Evolutionary conservation across 2,888 invertebrate species (phyloP).

Genomic region (Coenonympha glycerion): DNA sequence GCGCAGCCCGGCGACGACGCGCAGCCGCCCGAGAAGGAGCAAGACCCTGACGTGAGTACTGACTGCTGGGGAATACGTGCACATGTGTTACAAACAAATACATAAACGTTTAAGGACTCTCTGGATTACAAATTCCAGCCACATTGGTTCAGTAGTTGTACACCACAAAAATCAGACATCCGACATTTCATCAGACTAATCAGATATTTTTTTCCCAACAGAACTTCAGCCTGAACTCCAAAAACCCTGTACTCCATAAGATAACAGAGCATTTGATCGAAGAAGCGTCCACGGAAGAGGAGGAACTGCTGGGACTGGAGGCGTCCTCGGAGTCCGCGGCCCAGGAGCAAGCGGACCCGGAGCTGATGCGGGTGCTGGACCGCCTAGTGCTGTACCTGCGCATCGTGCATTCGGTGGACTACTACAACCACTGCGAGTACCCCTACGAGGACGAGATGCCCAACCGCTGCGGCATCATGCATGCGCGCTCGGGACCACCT

Average conservation of each 20-base stretch:
- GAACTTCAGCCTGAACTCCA: slow-evolving; percentile 82
- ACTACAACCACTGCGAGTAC: slow-evolving; percentile 99
- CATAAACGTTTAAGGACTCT: too few relatives aligned
- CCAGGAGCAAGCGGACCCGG: slow-evolving; percentile 56
- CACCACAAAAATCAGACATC: too few relatives aligned
- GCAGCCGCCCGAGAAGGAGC: neutral
- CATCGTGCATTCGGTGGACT: slow-evolving; percentile 98
- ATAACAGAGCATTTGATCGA: slow-evolving; percentile 98
- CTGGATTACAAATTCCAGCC: too few relatives aligned
- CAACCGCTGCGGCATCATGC: slow-evolving; percentile 98
- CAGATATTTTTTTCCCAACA: slow-evolving; percentile 29
- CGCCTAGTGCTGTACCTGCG: slow-evolving; percentile 94
- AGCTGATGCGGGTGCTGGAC: slow-evolving; percentile 80
- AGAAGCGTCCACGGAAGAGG: slow-evolving; percentile 98
- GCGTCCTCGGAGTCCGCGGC: slow-evolving; percentile 46
- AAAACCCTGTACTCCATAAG: slow-evolving; percentile 95
- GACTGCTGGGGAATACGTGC: too few relatives aligned
- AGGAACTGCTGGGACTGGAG: slow-evolving; percentile 87
- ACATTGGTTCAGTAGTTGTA: too few relatives aligned
- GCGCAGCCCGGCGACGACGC: neutral
- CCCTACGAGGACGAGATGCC: slow-evolving; percentile 99
- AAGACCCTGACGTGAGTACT: neutral
- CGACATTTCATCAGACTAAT: too few relatives aligned
- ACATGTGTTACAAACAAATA: too few relatives aligned
- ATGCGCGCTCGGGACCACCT: slow-evolving; percentile 93